Conservation (phyloP, 1,140 invertebrate species). For the Polyergus mexicanus region DNA sequence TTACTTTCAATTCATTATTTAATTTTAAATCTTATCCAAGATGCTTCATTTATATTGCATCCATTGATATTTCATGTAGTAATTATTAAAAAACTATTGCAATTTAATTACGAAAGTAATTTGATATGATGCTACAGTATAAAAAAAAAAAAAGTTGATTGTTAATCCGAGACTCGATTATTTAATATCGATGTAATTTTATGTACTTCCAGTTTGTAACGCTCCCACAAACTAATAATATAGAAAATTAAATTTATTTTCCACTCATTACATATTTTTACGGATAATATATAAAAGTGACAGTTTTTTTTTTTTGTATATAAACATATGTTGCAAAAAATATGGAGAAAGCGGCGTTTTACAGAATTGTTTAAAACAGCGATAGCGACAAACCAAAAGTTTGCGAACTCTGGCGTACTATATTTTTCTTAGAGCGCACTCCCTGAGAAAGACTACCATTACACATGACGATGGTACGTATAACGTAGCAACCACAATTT, state of each 20-base stretch:
- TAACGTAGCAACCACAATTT: slow-evolving; percentile 10
- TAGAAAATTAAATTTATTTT: slow-evolving; percentile 17
- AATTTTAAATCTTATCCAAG: not conserved
- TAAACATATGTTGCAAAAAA: not conserved
- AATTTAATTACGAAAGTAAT: not conserved
- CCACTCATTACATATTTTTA: slow-evolving; percentile 20
- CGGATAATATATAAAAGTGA: slow-evolving; percentile 40
- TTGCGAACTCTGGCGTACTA: slow-evolving; percentile 1
- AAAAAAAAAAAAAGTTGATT: slow-evolving; percentile 29
- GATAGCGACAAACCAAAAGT: not conserved
- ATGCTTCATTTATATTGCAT: not conserved
- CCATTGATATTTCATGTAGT: not conserved
- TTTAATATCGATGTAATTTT: slow-evolving; percentile 25
- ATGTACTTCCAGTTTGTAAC: slow-evolving; percentile 11
- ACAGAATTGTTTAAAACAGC: slow-evolving; percentile 11
- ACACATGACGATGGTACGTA: slow-evolving; percentile 3
- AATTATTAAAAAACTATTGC: not conserved
- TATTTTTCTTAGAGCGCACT: slow-evolving; percentile 53
- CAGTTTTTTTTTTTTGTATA: not conserved
- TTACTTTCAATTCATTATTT: not conserved
- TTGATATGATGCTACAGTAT: not conserved
- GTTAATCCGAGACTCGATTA: slow-evolving; percentile 17
- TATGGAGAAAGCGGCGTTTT: not conserved
- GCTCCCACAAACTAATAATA: slow-evolving; percentile 12
- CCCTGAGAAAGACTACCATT: slow-evolving; percentile 35